Base-by-base conservation (phyloP, 2,113 vertebrate genomes). In the Archocentrus centrarchus region DNA sequence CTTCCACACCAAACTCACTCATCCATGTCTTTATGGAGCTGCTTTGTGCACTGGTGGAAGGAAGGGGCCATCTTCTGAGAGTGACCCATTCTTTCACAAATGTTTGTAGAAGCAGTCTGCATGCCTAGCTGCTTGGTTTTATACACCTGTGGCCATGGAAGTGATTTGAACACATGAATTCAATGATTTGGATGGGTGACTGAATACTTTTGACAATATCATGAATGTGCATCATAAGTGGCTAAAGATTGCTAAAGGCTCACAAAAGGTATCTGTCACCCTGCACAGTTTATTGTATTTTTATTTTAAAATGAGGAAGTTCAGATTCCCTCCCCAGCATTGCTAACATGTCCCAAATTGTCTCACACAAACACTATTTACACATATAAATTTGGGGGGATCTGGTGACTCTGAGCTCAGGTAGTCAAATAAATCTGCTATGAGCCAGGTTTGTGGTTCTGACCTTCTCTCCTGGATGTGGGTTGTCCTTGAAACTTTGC, bases 291-390 rank as follows among this genome's bases (percentile, higher is more conserved):
- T 68, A 41, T 47, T 47, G 39, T 47, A 27, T 68, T 47, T 68
- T 68, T 27, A 68, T 47, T 68, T 68, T 47, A 27, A 68, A 68
- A 47, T 27, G 22, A 27, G 8, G 11, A 27, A 68, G 18, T 15
- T 68, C 0, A 0, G 0, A 0, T 22, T 47, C 10, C 39, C 39
- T 41, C 39, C 39, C 39, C 39, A 41, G 11, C 39, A 41, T 30
- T 30, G 30, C 30, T 30, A 30, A 11, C 10, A 3, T 68, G 41
- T 47, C 22, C 64, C 15, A 68, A 50, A 50, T 50, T 68, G 41
- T 50, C 22, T 11, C 44, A 47, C 64, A 68, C 2, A 68, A 47
- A 41, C 15, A 68, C 41, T 68, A 39, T 15, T 27, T 18, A 39
- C 14, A 66, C 39, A 66, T 68, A 47, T 68, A 27, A 22, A 68